These are phyloP conservation scores for Phataginus tetradactyla DNA, from an alignment of 2,797 vertebrate species.

Conservation along the genomic window DNA sequence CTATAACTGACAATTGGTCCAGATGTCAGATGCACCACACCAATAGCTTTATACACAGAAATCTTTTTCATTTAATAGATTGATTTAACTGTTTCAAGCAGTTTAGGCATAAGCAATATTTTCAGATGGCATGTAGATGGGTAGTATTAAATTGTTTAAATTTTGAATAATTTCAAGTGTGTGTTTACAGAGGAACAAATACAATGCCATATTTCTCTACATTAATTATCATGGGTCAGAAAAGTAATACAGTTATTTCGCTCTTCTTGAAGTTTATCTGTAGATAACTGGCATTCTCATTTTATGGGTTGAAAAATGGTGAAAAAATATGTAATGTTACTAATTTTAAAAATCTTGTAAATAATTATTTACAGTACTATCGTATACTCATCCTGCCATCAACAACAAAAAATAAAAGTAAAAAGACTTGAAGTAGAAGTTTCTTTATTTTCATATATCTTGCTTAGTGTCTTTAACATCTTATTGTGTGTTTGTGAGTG, in stretches of 20 bases:
- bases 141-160: not conserved
- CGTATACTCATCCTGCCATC: not conserved
- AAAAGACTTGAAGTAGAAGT: not conserved
- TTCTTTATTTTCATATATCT: not conserved
- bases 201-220: not conserved
- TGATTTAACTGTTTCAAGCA: slow-evolving; percentile 59
- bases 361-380: not conserved
- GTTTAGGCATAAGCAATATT: not conserved
- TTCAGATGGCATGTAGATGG: not conserved
- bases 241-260: not conserved
- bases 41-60: slow-evolving; percentile 43
- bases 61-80: slow-evolving; percentile 39
- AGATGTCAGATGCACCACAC: slow-evolving; percentile 68
- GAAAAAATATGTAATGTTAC: not conserved
- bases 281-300: not conserved
- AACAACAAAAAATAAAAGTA: not conserved
- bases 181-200: not conserved
- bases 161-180: not conserved
- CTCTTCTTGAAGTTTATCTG: not conserved
- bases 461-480: not conserved
- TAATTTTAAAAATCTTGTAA: not conserved
- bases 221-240: not conserved
- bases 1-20: slow-evolving; percentile 61
- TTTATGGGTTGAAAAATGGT: not conserved
- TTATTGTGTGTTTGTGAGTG: not conserved